Conservation (phyloP, 2,888 invertebrate genomes). For the Tethea ocularis region DNA sequence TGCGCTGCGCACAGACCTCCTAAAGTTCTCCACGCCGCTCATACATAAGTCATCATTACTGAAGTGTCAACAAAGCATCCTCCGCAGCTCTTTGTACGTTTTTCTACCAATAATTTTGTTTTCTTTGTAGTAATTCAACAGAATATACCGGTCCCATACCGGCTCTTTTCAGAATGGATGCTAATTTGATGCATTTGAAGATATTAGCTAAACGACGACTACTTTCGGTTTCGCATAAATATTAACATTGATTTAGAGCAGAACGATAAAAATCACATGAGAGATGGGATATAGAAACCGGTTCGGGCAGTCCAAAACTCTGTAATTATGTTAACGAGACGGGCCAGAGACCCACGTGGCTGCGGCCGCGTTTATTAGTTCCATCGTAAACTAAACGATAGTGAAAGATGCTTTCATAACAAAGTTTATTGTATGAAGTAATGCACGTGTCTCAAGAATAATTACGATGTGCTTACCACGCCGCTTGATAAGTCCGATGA, state of each 20-base stretch:
- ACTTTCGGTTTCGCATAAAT: slow-evolving; percentile 84
- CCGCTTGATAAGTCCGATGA: slow-evolving; percentile 51
- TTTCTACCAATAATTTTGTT: background rate
- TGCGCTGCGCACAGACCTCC: slow-evolving; percentile 29
- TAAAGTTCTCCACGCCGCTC: slow-evolving; percentile 39
- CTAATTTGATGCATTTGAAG: slow-evolving; percentile 47
- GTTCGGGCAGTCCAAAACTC: slow-evolving; percentile 64
- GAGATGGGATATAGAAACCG: slow-evolving; percentile 59
- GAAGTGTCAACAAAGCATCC: slow-evolving; percentile 61
- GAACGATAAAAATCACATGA: slow-evolving; percentile 57
- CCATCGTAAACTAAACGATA: slow-evolving; percentile 59
- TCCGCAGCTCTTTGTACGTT: slow-evolving; percentile 21
- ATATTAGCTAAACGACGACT: slow-evolving; percentile 60
- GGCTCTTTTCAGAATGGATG: slow-evolving; percentile 37
- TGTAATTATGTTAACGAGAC: slow-evolving; percentile 75
- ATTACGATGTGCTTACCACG: slow-evolving; percentile 37
- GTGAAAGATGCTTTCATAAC: slow-evolving; percentile 58
- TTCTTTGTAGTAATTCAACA: background rate
- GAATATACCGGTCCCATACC: slow-evolving; percentile 28
- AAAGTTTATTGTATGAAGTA: slow-evolving; percentile 37
- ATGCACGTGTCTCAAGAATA: slow-evolving; percentile 42
- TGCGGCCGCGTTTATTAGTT: slow-evolving; percentile 42
- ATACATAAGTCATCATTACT: slow-evolving; percentile 45
- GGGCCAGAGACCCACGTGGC: slow-evolving; percentile 55
- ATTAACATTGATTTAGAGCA: slow-evolving; percentile 65